Conservation (phyloP, 2,113 vertebrate species). For the Bubo scandiacus region DNA sequence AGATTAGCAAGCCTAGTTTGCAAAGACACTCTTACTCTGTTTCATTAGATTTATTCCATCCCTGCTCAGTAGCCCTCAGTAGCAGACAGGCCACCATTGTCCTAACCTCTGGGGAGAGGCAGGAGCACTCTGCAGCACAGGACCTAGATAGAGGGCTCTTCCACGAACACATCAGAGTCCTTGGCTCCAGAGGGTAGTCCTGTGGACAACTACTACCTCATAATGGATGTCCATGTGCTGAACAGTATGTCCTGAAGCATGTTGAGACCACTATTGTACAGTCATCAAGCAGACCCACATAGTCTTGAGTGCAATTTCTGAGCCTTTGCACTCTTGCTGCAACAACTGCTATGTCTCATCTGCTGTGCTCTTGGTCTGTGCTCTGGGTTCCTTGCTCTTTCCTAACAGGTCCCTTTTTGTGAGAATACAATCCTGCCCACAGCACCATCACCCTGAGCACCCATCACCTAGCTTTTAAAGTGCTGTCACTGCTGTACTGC, state of each 20-base stretch:
- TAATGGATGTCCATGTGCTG: not conserved
- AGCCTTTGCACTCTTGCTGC: not conserved
- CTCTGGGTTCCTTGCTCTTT: not conserved
- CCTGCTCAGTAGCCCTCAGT: not conserved
- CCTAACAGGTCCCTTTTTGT: not conserved
- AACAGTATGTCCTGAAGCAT: not conserved
- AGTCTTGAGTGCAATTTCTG: not conserved
- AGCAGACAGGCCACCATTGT: not conserved
- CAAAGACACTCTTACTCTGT: not conserved
- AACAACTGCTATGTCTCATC: not conserved
- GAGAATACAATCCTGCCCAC: not conserved
- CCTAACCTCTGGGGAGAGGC: not conserved
- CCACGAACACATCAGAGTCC: too few relatives aligned
- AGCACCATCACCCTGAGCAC: not conserved
- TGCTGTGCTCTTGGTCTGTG: not conserved
- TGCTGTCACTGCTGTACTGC: not conserved
- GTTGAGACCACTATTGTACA: not conserved
- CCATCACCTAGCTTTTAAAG: not conserved
- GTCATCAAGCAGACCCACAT: not conserved
- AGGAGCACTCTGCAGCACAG: not conserved
- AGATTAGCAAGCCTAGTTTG: not conserved
- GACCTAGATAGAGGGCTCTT: not conserved
- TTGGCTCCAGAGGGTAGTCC: not conserved
- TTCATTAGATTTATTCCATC: not conserved
- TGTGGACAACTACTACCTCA: not conserved